These are phyloP conservation scores for Mastomys coucha DNA, from an alignment of 2,113 vertebrate species.

Conservation along the genomic window DNA sequence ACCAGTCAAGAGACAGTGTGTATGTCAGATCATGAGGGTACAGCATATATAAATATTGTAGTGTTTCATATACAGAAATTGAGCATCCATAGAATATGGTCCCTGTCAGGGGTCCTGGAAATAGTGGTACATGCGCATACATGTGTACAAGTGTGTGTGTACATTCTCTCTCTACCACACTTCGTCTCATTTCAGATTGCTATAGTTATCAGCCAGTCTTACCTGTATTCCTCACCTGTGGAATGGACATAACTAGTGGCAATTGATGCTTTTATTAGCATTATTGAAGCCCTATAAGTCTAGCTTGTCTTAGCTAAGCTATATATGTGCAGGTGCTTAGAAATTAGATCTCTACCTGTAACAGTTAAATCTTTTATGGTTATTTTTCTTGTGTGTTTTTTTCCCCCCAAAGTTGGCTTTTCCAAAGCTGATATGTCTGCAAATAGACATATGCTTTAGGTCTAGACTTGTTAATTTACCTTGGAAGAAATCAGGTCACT, in stretches of 20 bases:
- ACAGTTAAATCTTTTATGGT: slow-evolving; percentile 61
- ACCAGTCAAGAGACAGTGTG: background rate
- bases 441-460: slow-evolving; percentile 70
- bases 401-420: slow-evolving; percentile 8
- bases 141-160: no score
- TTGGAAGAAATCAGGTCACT: slow-evolving; percentile 78
- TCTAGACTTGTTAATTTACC: slow-evolving; percentile 77
- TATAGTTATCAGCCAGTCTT: background rate
- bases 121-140: background rate
- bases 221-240: background rate
- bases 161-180: background rate
- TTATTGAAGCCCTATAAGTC: slow-evolving; percentile 27
- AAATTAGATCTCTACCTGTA: slow-evolving; percentile 52
- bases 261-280: slow-evolving; percentile 37
- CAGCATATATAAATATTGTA: background rate
- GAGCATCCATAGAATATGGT: background rate
- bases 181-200: background rate
- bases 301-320: slow-evolving; percentile 37
- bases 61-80: background rate
- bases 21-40: background rate
- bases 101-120: background rate
- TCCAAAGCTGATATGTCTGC: slow-evolving; percentile 66
- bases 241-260: background rate
- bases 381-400: background rate
- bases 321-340: background rate